Evolutionary conservation across 2,113 vertebrate genomes (phyloP).

Genomic region (Phalacrocorax aristotelis): DNA sequence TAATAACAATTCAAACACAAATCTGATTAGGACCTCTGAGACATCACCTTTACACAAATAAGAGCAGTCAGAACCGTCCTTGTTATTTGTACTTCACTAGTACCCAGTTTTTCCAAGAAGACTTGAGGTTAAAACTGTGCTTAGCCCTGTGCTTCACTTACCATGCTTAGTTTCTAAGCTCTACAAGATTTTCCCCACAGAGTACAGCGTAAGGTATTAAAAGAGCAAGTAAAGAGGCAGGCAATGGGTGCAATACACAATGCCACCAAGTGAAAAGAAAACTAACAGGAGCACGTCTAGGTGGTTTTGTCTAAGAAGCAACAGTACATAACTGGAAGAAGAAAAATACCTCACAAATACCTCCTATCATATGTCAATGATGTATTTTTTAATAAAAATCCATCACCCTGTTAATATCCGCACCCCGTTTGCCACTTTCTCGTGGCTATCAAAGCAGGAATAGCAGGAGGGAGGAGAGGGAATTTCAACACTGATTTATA

Average conservation of each 20-base stretch:
- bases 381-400: not conserved
- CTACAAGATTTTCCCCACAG: not conserved
- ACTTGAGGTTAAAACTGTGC: not conserved
- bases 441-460: not conserved
- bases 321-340: not conserved
- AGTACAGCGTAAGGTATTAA: not conserved
- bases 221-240: not conserved
- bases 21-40: not conserved
- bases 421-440: not conserved
- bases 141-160: not conserved
- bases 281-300: not conserved
- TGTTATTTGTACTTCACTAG: not conserved
- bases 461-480: rapidly evolving
- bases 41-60: not conserved
- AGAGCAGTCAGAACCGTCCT: not conserved
- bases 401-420: not conserved
- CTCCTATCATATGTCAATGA: not conserved
- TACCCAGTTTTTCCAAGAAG: not conserved
- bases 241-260: not conserved
- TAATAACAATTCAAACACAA: not conserved
- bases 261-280: not conserved
- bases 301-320: not conserved
- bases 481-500: not conserved
- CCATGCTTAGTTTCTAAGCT: not conserved
- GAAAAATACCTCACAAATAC: not conserved